These are phyloP conservation scores for Loxodonta africana DNA, from an alignment of 2,113 vertebrate genomes.

Conservation along the genomic window DNA sequence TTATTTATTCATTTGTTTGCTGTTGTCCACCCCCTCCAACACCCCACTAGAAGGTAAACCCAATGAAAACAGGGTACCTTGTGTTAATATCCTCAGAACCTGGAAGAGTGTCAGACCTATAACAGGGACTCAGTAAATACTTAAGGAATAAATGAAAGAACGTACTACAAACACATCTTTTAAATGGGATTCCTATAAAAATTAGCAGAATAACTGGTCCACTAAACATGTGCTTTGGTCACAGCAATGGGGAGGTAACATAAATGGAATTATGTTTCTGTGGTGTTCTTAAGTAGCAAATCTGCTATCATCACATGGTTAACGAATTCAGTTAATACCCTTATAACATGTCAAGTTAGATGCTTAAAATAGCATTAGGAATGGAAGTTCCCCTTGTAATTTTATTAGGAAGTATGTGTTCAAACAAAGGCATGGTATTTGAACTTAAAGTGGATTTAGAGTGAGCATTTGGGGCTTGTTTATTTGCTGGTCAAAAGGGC, in stretches of 20 bases:
- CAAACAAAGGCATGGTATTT: constrained; percentile 9
- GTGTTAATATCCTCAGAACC: background rate
- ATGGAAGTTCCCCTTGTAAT: constrained; percentile 34
- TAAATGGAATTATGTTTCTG: constrained; percentile 9
- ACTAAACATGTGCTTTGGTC: background rate
- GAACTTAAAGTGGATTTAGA: constrained; percentile 59
- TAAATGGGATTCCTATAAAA: constrained; percentile 10
- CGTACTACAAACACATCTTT: background rate
- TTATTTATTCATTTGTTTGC: constrained; percentile 35
- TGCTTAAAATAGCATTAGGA: constrained; percentile 34
- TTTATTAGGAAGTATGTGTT: constrained; percentile 58
- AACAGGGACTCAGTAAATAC: background rate
- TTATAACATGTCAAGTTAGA: constrained; percentile 11
- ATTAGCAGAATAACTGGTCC: background rate
- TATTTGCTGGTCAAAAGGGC: constrained; percentile 52
- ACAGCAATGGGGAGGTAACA: background rate
- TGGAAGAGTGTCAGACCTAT: background rate
- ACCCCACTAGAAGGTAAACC: background rate
- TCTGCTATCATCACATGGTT: background rate
- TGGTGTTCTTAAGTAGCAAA: background rate
- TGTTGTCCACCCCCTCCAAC: background rate
- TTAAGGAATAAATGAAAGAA: constrained; percentile 29
- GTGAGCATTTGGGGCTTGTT: constrained; percentile 31
- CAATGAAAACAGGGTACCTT: background rate
- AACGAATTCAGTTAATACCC: constrained; percentile 21